These are phyloP conservation scores for Gonatopus flavifemur DNA, from an alignment of 1,140 invertebrate genomes.

Conservation along the genomic window DNA sequence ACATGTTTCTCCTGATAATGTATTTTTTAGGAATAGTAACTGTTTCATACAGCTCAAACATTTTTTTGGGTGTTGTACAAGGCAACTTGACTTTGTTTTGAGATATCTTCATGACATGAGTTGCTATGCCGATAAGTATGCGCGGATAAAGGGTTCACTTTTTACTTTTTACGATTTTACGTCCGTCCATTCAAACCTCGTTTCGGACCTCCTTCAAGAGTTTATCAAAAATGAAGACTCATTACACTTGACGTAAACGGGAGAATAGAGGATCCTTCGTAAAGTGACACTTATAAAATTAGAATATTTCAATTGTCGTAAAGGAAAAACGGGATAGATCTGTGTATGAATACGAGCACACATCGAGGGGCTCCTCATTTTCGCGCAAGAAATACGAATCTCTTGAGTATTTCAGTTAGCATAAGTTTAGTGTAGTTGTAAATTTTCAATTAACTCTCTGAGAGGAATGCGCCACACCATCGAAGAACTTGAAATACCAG, in stretches of 20 bases:
- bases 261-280: conserved; percentile 24
- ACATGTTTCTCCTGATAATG: too few species aligned
- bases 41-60: too few species aligned
- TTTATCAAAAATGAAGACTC: conserved; percentile 46
- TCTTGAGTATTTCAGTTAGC: background rate
- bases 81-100: too few species aligned
- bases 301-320: conserved; percentile 45
- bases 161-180: conserved; percentile 4
- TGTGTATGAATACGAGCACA: too few species aligned
- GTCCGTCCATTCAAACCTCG: background rate
- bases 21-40: too few species aligned
- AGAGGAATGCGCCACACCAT: conserved; percentile 13
- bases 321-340: too few species aligned
- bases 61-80: too few species aligned
- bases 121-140: too few species aligned
- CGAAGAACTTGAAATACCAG: too few species aligned
- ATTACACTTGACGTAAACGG: conserved; percentile 27
- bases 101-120: too few species aligned
- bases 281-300: conserved; percentile 39
- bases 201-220: conserved; percentile 19
- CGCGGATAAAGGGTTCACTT: too few species aligned
- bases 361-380: conserved; percentile 1
- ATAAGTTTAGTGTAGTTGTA: conserved; percentile 7
- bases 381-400: background rate
- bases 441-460: conserved; percentile 22